Percentiles rank a stretch among this genome's conserved stretches.
Evolutionary conservation across 2,113 vertebrate genomes (phyloP).

Genomic region (Proteles cristata): DNA sequence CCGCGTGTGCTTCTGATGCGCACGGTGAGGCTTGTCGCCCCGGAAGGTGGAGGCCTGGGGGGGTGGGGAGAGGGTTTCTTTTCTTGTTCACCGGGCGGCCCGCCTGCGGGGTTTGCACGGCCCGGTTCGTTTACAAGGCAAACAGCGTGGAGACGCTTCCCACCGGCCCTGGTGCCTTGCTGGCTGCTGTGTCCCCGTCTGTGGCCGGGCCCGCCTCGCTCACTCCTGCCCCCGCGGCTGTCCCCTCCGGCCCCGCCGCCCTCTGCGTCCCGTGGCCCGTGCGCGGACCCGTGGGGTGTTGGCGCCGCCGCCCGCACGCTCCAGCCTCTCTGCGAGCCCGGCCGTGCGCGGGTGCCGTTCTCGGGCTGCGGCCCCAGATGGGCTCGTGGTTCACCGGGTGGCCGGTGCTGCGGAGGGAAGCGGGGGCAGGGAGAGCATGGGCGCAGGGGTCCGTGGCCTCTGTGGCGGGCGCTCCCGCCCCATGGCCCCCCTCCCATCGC

Average conservation of each 20-base stretch:
- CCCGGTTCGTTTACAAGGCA: fast-evolving
- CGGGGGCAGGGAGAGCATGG: not conserved
- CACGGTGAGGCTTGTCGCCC: not conserved
- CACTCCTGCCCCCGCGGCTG: not conserved
- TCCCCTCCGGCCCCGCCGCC: no score
- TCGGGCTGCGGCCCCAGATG: not conserved
- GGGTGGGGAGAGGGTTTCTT: not conserved
- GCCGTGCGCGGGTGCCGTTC: no score
- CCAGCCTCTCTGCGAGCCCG: fast-evolving
- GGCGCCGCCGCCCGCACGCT: fast-evolving
- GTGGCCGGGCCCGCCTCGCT: not conserved
- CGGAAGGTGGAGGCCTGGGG: not conserved
- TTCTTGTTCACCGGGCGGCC: not conserved
- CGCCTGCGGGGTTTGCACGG: fast-evolving
- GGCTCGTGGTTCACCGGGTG: fast-evolving
- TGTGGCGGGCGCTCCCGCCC: fast-evolving
- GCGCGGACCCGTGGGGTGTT: no score
- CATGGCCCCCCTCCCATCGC: fast-evolving
- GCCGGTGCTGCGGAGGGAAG: not conserved
- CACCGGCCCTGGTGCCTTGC: not conserved
- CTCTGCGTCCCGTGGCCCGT: not conserved
- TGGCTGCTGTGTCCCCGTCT: not conserved
- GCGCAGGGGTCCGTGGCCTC: not conserved
- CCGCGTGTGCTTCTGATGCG: fast-evolving
- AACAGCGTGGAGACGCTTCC: fast-evolving